These are phyloP conservation scores for Hyphantria cunea DNA, from an alignment of 1,140 invertebrate species.

Conservation along the genomic window DNA sequence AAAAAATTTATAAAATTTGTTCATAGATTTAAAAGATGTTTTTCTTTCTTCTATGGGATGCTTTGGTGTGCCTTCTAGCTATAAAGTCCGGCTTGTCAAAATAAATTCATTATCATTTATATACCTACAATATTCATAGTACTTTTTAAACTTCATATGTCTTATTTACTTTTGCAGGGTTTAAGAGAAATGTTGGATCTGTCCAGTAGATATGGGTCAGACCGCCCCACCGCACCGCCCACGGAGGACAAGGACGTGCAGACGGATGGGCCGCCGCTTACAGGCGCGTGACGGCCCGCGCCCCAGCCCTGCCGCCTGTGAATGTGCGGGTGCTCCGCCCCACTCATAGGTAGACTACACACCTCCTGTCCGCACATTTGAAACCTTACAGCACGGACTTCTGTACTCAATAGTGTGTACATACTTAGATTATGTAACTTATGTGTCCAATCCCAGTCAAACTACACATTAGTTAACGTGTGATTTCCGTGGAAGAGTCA, in stretches of 20 bases:
- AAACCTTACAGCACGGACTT: conserved; percentile 22
- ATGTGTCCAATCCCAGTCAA: conserved; percentile 17
- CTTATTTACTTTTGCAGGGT: conserved; percentile 74
- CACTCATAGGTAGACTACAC: conserved; percentile 34
- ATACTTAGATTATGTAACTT: conserved; percentile 15
- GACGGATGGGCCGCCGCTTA: conserved; percentile 80
- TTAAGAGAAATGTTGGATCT: conserved; percentile 87
- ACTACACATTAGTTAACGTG: too few relatives aligned
- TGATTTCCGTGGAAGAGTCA: too few relatives aligned
- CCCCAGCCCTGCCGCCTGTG: conserved; percentile 46
- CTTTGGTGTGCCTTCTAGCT: too few relatives aligned
- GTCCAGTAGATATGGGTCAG: conserved; percentile 85
- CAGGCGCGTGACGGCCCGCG: conserved; percentile 65
- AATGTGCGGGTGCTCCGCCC: conserved; percentile 39
- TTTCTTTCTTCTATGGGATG: too few relatives aligned
- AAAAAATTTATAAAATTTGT: too few relatives aligned
- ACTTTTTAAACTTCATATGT: too few relatives aligned
- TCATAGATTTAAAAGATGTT: too few relatives aligned
- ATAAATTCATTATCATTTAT: too few relatives aligned
- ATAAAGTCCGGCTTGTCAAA: too few relatives aligned
- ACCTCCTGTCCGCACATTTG: conserved; percentile 46
- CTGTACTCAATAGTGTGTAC: conserved; percentile 28
- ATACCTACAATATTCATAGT: too few relatives aligned
- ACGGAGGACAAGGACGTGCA: conserved; percentile 85
- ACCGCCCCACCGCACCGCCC: conserved; percentile 59